Percentiles rank a stretch among this genome's conserved stretches.
These are phyloP conservation scores for Drosophila orena DNA, from an alignment of 1,140 invertebrate genomes.

Conservation along the genomic window DNA sequence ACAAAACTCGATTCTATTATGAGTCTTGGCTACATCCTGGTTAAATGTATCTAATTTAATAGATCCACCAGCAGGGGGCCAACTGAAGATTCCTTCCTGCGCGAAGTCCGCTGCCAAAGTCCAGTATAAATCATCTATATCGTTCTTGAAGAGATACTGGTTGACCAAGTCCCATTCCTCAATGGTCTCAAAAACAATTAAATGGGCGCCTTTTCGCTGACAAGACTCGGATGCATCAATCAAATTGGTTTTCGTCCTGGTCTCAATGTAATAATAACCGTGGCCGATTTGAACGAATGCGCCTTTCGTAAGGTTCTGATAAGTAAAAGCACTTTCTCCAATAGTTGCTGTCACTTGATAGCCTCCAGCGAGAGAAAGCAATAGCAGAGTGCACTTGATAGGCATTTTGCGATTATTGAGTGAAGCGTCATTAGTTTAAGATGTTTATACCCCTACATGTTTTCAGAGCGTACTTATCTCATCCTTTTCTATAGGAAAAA, in stretches of 20 bases:
- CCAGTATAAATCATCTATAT: conserved; percentile 12
- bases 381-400: neutral
- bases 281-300: neutral
- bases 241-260: conserved; percentile 2
- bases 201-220: conserved; percentile 1
- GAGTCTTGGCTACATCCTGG: conserved; percentile 8
- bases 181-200: conserved; percentile 17
- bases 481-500: too few relatives aligned
- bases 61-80: conserved; percentile 1
- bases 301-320: neutral
- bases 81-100: conserved; percentile 2
- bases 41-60: conserved; percentile 3
- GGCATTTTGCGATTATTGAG: neutral
- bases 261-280: conserved; percentile 2
- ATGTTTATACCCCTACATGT: too few relatives aligned
- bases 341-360: neutral
- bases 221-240: conserved; percentile 22
- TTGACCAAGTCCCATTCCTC: conserved; percentile 15
- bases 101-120: conserved; percentile 19
- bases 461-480: too few relatives aligned
- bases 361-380: neutral
- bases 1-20: neutral
- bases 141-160: conserved; percentile 1
- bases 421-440: too few relatives aligned
- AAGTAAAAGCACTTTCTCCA: neutral